Percentiles rank a stretch among this genome's conserved stretches.
Conservation (phyloP, 2,888 invertebrate genomes). For the Drosophila neoperkinsi region DNA sequence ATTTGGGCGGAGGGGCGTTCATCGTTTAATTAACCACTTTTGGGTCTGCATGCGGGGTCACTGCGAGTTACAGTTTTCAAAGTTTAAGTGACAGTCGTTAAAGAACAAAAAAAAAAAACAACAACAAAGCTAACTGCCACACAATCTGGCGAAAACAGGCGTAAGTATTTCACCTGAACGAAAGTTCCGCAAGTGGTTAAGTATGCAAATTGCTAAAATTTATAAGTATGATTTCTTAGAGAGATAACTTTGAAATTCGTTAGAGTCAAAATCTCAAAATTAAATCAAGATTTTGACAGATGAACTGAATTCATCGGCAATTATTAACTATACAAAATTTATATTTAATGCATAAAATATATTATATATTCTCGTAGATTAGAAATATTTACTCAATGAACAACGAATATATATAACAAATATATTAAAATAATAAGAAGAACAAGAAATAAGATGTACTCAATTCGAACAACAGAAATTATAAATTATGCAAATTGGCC, state of each 20-base stretch:
- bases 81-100: neutral
- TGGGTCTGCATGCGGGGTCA: constrained; percentile 29
- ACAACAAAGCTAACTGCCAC: neutral
- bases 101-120: neutral
- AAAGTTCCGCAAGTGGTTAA: constrained; percentile 19
- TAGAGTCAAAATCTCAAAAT: neutral
- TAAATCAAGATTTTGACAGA: neutral
- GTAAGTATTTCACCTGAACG: constrained; percentile 34
- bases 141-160: constrained; percentile 1
- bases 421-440: too few species aligned
- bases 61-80: neutral
- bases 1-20: constrained; percentile 27
- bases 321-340: neutral
- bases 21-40: constrained; percentile 62
- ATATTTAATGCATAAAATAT: neutral
- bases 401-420: neutral
- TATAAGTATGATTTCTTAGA: neutral
- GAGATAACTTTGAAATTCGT: neutral
- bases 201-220: neutral
- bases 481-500: too few species aligned
- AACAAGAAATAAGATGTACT: neutral
- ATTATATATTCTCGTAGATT: neutral
- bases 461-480: neutral
- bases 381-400: neutral
- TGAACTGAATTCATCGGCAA: neutral